Percentiles rank a stretch among this genome's conserved stretches.
Conservation (phyloP, 2,888 invertebrate genomes). For the Chymomyza fuscimana region DNA sequence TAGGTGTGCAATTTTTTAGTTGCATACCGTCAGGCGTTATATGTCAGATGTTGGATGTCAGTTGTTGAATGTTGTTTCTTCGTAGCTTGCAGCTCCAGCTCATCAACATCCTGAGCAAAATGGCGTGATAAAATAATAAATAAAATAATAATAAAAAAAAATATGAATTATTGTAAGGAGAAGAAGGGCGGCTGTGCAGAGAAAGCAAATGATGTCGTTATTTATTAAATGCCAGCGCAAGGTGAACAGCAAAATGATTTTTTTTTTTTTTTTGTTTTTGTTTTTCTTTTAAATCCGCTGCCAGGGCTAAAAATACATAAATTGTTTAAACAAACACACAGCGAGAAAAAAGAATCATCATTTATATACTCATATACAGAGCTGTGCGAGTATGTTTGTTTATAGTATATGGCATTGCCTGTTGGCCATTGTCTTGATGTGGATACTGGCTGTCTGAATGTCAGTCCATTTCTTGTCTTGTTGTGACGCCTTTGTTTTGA, state of each 20-base stretch:
- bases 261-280: background rate
- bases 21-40: conserved; percentile 53
- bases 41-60: background rate
- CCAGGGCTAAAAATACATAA: conserved; percentile 57
- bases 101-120: background rate
- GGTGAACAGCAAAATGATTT: background rate
- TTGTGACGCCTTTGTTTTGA: conserved; percentile 66
- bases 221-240: conserved; percentile 4
- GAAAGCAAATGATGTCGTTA: background rate
- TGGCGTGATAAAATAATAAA: background rate
- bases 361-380: background rate
- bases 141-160: background rate
- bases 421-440: conserved; percentile 4
- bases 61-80: background rate
- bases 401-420: background rate
- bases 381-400: background rate
- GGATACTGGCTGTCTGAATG: background rate
- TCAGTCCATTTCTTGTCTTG: conserved; percentile 28
- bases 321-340: conserved; percentile 54
- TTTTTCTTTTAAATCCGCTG: conserved; percentile 9
- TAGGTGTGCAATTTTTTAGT: conserved; percentile 41
- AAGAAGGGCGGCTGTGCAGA: background rate
- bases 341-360: background rate
- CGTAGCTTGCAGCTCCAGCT: background rate
- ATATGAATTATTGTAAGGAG: too few relatives aligned